Evolutionary conservation across 2,888 invertebrate species (phyloP).

Genomic region (Uloborus plumipes): DNA sequence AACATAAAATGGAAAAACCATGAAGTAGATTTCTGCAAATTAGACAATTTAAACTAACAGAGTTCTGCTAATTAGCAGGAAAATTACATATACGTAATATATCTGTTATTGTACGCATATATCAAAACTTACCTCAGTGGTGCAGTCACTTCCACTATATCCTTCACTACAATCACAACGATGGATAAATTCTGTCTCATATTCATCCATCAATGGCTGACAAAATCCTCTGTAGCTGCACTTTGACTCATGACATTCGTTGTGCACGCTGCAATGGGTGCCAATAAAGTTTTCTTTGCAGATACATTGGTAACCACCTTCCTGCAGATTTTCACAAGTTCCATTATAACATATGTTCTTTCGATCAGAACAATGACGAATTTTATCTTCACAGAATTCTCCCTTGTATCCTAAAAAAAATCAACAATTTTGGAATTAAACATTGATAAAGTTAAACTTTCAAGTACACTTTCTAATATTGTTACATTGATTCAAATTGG

Average conservation of each 20-base stretch:
- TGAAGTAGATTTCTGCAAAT: too few relatives aligned
- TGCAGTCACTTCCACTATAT: conserved; percentile 83
- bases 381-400: conserved; percentile 7
- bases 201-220: conserved; percentile 48
- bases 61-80: too few relatives aligned
- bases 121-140: conserved; percentile 75
- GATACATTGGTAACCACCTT: conserved; percentile 80
- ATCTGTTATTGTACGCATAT: too few relatives aligned
- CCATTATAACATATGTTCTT: conserved; percentile 79
- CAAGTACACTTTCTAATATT: too few relatives aligned
- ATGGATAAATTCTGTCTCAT: conserved; percentile 72
- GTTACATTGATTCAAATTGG: too few relatives aligned
- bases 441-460: too few relatives aligned
- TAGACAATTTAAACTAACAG: too few relatives aligned
- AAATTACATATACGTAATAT: too few relatives aligned
- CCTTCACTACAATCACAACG: conserved; percentile 79
- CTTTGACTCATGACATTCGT: conserved; percentile 79
- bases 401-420: conserved; percentile 44
- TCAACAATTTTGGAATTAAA: too few relatives aligned
- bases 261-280: conserved; percentile 85
- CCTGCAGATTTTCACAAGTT: conserved; percentile 81
- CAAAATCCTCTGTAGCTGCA: conserved; percentile 51
- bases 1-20: too few relatives aligned
- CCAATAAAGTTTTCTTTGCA: conserved; percentile 89
- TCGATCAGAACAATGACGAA: conserved; percentile 14